Evolutionary conservation across 2,888 invertebrate genomes (phyloP), one percentile per base, ranked within the genome.

Genomic region (Limulus polyphemus): DNA sequence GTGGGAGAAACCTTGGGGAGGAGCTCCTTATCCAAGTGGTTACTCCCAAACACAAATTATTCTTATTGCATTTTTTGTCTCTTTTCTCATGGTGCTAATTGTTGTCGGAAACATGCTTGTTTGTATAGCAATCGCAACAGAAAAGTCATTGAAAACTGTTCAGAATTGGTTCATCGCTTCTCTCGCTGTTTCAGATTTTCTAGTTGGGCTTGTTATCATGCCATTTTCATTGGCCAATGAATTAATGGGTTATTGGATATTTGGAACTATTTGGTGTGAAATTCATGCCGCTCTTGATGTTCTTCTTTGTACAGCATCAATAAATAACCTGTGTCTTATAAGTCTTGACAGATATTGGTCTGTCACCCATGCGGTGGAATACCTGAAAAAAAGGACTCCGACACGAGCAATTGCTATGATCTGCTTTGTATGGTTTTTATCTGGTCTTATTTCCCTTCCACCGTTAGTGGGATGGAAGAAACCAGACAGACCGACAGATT

Each of bases 111-210:
- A 97, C 77, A 90, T 94, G 87, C 79, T 97, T 73, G 95, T 97
- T 68, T 94, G 95, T 70, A 91, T 95, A 68, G 95, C 97, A 57
- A 95, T 97, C 72, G 90, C 88, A 70, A 94, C 92, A 0, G 95
- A 97, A 73, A 92, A 93, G 75, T 89, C 93, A 13, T 79, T 97
- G 70, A 95, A 95, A 77, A 92, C 92, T 73, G 90, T 94, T 70
- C 94, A 95, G 77, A 95, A 97, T 77, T 95, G 94, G 93, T 95
- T 97, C 77, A 95, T 97, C 71, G 95, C 93, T 10, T 94, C 93
- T 13, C 77, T 97, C 73, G 95, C 95, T 0, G 92, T 97, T 68
- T 91, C 94, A 48, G 95, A 97, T 79, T 92, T 95, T 77, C 90
- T 94, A 74, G 81, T 95, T 49, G 97, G 97, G 11, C 79, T 94